Percentiles rank a stretch among this genome's conserved stretches.
These are phyloP conservation scores for Oligia fasciuncula DNA, from an alignment of 2,888 invertebrate genomes.

Conservation along the genomic window DNA sequence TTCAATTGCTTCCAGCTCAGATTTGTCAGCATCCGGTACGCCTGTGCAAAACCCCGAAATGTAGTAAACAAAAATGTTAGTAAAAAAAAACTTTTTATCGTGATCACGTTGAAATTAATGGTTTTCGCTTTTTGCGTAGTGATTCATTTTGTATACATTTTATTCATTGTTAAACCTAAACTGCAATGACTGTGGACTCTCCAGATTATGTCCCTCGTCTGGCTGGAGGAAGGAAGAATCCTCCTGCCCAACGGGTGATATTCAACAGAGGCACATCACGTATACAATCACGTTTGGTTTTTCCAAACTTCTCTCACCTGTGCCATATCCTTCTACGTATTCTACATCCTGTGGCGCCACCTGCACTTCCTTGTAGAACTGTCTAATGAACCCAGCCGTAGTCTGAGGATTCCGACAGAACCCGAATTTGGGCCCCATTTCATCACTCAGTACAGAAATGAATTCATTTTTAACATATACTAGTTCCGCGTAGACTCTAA, in stretches of 20 bases:
- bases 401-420: slow-evolving; percentile 89
- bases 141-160: neutral
- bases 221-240: no score
- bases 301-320: slow-evolving; percentile 84
- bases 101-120: no score
- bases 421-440: slow-evolving; percentile 76
- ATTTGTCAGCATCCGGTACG: slow-evolving; percentile 90
- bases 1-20: slow-evolving; percentile 90
- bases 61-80: neutral
- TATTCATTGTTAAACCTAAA: neutral
- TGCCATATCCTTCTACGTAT: slow-evolving; percentile 96
- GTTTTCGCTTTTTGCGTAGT: neutral
- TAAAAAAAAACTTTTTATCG: neutral
- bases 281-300: neutral
- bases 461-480: slow-evolving; percentile 91
- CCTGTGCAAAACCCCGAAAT: slow-evolving; percentile 47
- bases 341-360: slow-evolving; percentile 92
- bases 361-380: slow-evolving; percentile 91
- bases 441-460: slow-evolving; percentile 87
- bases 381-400: slow-evolving; percentile 86
- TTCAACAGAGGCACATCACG: neutral
- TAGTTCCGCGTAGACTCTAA: slow-evolving; percentile 91
- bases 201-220: neutral
- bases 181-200: neutral
- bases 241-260: neutral